A percentile compares a stretch with the other conserved stretches of the same genome.
Evolutionary conservation across 2,888 invertebrate species (phyloP).

Genomic region (Minunthozetes semirufus): DNA sequence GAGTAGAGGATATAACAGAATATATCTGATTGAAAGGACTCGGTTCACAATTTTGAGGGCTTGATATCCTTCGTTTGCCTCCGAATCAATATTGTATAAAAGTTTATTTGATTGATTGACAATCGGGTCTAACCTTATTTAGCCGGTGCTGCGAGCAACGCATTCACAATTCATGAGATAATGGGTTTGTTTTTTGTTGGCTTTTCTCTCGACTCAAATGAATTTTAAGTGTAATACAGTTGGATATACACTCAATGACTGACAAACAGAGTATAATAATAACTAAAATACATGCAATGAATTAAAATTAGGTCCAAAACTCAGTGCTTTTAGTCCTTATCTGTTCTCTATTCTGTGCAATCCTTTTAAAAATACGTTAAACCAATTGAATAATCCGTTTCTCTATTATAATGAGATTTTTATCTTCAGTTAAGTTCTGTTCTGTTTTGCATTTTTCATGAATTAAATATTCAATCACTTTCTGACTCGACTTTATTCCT

Average conservation of each 20-base stretch:
- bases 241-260: neutral
- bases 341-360: neutral
- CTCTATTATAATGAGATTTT: slow-evolving; percentile 9
- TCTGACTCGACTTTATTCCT: too few species aligned
- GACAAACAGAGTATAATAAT: neutral
- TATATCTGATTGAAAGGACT: neutral
- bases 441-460: neutral
- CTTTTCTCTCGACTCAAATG: neutral
- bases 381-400: slow-evolving; percentile 24
- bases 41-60: neutral
- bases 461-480: neutral
- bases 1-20: neutral
- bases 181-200: slow-evolving; percentile 18
- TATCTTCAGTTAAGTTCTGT: slow-evolving; percentile 10
- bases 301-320: neutral
- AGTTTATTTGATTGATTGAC: slow-evolving; percentile 29
- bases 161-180: slow-evolving; percentile 23
- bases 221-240: neutral
- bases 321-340: neutral
- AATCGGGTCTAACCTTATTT: slow-evolving; percentile 18
- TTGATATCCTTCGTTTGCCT: neutral
- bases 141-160: neutral
- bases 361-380: slow-evolving; percentile 17
- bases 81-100: slow-evolving; percentile 24
- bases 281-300: slow-evolving; percentile 8